A percentile compares a stretch with the other conserved stretches of the same genome.
These are phyloP conservation scores for Podiceps cristatus DNA, from an alignment of 2,113 vertebrate genomes.

Conservation along the genomic window DNA sequence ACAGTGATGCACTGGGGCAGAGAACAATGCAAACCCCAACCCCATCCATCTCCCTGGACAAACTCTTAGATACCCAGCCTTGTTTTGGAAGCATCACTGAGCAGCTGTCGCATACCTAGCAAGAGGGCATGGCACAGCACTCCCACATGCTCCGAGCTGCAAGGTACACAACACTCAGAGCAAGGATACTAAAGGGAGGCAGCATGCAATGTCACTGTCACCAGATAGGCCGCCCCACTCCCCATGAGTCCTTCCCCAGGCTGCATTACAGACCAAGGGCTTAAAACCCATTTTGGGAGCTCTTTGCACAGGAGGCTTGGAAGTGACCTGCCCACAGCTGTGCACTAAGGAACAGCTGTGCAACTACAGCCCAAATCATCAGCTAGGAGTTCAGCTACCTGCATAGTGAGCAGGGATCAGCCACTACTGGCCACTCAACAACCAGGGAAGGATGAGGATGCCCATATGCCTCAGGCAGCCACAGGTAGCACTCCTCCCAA, in stretches of 20 bases:
- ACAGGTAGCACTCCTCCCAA: not conserved
- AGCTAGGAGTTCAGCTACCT: not conserved
- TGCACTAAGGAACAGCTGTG: fast-evolving
- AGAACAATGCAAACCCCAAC: not conserved
- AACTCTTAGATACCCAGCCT: not conserved
- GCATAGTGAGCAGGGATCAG: not conserved
- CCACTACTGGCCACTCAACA: not conserved
- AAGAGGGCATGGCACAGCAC: not conserved
- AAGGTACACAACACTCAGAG: not conserved
- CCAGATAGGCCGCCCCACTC: not conserved
- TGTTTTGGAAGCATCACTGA: not conserved
- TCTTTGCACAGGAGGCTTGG: not conserved
- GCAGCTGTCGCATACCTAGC: not conserved
- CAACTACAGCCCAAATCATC: not conserved
- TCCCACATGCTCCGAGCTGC: not conserved
- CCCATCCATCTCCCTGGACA: not conserved
- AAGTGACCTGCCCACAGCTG: not conserved
- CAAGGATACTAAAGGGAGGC: not conserved
- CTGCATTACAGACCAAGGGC: not conserved
- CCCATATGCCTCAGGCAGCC: not conserved
- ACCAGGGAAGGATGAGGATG: not conserved
- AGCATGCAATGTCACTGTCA: not conserved
- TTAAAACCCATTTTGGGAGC: not conserved
- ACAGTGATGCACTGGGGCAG: not conserved
- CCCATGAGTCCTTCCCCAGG: not conserved